These are phyloP conservation scores for Rhinolophus ferrumequinum DNA, from an alignment of 2,113 vertebrate genomes.

Conservation along the genomic window DNA sequence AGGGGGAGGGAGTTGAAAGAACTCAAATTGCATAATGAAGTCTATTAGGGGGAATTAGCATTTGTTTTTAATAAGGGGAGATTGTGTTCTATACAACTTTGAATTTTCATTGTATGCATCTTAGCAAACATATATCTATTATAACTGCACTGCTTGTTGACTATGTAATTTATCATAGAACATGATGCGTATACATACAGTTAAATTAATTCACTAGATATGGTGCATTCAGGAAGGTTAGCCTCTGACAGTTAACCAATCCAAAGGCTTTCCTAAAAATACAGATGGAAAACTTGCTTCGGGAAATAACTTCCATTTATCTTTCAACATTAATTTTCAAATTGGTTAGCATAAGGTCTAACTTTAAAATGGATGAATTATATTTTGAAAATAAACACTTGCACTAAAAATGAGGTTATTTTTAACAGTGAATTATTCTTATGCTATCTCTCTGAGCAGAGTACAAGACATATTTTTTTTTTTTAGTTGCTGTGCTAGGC, in stretches of 20 bases:
- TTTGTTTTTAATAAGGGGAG: slow-evolving; percentile 48
- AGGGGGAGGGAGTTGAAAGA: background rate
- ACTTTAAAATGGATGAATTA: slow-evolving; percentile 58
- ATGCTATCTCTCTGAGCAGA: slow-evolving; percentile 54
- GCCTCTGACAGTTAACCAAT: slow-evolving; percentile 44
- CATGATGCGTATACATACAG: background rate
- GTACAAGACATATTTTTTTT: slow-evolving; percentile 39
- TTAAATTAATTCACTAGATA: slow-evolving; percentile 54
- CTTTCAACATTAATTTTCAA: slow-evolving; percentile 66
- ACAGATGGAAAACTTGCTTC: slow-evolving; percentile 59
- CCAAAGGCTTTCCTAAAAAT: slow-evolving; percentile 65
- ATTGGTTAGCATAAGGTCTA: slow-evolving; percentile 44
- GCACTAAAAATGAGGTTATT: slow-evolving; percentile 47
- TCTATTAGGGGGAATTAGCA: background rate
- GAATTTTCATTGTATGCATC: slow-evolving; percentile 20
- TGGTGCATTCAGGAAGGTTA: slow-evolving; percentile 34
- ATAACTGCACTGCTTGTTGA: slow-evolving; percentile 2
- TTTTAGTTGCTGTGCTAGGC: slow-evolving; percentile 25
- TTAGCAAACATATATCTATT: background rate
- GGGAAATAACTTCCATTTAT: slow-evolving; percentile 54
- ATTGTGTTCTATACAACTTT: background rate
- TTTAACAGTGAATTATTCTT: slow-evolving; percentile 34
- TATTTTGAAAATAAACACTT: slow-evolving; percentile 55
- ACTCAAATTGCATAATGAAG: background rate
- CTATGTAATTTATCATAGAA: slow-evolving; percentile 32